These are phyloP conservation scores for Threskiornis aethiopicus DNA, from an alignment of 2,797 vertebrate genomes.

Conservation along the genomic window DNA sequence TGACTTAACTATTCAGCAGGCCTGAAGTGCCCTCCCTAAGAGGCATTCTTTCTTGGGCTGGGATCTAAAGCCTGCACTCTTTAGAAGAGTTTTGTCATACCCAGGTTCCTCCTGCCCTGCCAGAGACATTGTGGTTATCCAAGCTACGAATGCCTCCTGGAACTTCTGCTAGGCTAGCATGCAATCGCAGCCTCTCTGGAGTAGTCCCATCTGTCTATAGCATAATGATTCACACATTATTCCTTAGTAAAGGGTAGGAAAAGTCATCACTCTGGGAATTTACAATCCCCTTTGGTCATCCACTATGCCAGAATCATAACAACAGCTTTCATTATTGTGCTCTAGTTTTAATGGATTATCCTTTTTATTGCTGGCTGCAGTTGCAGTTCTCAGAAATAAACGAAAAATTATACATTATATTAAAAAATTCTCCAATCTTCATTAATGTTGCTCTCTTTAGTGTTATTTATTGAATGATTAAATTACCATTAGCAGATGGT, in stretches of 20 bases:
- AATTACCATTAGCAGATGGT: conserved; percentile 63
- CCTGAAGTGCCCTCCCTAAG: neutral
- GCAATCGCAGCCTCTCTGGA: neutral
- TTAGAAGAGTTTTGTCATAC: neutral
- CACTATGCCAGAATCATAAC: conserved; percentile 12
- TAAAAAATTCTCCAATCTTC: conserved; percentile 56
- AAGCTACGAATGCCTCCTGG: neutral
- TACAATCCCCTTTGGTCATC: neutral
- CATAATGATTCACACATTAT: neutral
- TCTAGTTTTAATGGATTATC: conserved; percentile 48
- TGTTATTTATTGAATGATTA: conserved; percentile 71
- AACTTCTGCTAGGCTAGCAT: neutral
- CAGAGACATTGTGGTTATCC: neutral
- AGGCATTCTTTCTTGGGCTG: neutral
- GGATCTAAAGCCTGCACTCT: neutral
- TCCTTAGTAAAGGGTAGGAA: neutral
- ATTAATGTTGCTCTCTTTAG: conserved; percentile 64
- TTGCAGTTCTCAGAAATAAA: conserved; percentile 45
- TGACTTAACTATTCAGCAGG: neutral
- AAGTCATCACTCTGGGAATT: conserved; percentile 25
- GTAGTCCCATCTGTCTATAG: neutral
- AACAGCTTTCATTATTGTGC: conserved; percentile 20
- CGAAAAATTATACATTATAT: conserved; percentile 29
- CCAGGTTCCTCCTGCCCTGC: neutral
- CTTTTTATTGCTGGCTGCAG: conserved; percentile 41